Conservation (phyloP, 2,888 invertebrate species). For the Girardia tigrina region DNA sequence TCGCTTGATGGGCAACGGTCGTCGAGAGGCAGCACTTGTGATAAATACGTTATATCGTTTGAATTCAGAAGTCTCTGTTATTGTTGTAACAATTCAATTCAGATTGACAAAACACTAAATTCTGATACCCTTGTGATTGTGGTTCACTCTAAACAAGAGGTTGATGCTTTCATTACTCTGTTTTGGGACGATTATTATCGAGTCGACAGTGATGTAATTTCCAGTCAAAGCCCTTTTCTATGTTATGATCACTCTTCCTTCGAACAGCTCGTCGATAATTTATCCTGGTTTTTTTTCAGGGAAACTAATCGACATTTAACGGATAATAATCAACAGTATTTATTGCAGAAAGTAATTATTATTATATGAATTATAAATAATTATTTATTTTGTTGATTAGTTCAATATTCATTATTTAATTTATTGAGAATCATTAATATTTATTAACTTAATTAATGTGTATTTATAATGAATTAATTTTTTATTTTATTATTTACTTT, state of each 20-base stretch:
- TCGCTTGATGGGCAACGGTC: background rate
- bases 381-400: too few relatives aligned
- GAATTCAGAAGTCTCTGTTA: background rate
- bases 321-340: background rate
- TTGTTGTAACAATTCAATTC: too few relatives aligned
- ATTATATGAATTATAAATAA: too few relatives aligned
- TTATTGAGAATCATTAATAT: too few relatives aligned
- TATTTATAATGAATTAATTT: too few relatives aligned
- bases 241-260: background rate
- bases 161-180: background rate
- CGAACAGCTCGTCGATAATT: background rate
- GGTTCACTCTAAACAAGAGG: background rate
- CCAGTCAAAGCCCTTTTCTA: background rate
- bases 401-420: too few relatives aligned
- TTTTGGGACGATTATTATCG: constrained; percentile 2
- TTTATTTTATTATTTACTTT: too few relatives aligned
- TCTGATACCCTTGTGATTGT: background rate
- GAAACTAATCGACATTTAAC: constrained; percentile 11
- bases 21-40: background rate
- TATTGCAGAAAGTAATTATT: background rate
- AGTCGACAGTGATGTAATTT: background rate
- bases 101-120: background rate
- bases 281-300: background rate
- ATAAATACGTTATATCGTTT: background rate
- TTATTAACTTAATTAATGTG: too few relatives aligned